Evolutionary conservation across 2,888 invertebrate genomes (phyloP), one percentile per base, ranked within the genome.

Genomic region (Cephus pygmeus): DNA sequence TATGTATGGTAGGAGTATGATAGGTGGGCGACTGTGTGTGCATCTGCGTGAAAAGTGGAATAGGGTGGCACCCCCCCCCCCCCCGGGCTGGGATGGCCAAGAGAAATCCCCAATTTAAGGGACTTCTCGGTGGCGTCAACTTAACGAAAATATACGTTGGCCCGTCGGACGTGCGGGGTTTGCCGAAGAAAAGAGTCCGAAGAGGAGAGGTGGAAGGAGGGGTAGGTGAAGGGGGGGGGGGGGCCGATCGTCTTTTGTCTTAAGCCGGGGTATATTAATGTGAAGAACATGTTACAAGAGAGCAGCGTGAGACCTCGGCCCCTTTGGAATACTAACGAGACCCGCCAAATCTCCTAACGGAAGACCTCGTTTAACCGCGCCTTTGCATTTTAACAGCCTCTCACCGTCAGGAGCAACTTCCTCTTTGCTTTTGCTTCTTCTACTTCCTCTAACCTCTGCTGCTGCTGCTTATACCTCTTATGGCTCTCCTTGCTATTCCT

Each of bases 261-360:
- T 90, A 91, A 91, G 90, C 90, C 88, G 74, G 85, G 89, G 88
- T 90, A 91, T 91, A 91, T 91, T 91, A 91, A 91, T 91, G 91
- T 86, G 90, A 89, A 87, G 91, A 90, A 90, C 91, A 91, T 91
- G 91, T 88, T 89, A 88, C 87, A 86, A 81, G 83, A 23, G 76
- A 35, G 76, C 34, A 69, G 76, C 74, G 69, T 76, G 74, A 79
- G 73, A 69, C 77, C 76, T 74, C 80, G 79, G 79, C 86, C 85
- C 79, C 84, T 75, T 75, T 83, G 85, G 91, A 91, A 91, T 91
- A 91, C 88, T 90, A 91, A 91, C 86, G 86, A 90, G 91, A 82
- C 81, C 81, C 84, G 85, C 87, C 87, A 88, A 90, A 90, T 89
- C 88, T 88, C 85, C 86, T 82, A 81, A 36, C 83, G 85, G 87